These are phyloP conservation scores for Danaus plexippus DNA, from an alignment of 1,140 invertebrate species.

Conservation along the genomic window DNA sequence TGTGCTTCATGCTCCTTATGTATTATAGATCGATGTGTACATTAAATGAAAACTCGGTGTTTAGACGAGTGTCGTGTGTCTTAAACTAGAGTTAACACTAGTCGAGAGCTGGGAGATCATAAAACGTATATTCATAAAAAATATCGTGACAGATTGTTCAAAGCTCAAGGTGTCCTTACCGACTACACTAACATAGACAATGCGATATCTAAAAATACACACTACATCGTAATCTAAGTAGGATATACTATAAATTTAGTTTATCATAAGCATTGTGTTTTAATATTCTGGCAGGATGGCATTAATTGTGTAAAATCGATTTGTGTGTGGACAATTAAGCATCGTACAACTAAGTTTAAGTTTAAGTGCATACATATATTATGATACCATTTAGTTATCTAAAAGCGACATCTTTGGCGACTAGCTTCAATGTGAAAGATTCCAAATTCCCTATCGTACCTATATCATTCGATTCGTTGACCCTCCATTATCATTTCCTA, in stretches of 20 bases:
- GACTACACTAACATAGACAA: slow-evolving; percentile 69
- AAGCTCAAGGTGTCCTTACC: slow-evolving; percentile 67
- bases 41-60: slow-evolving; percentile 32
- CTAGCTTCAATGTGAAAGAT: slow-evolving; percentile 68
- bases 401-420: slow-evolving; percentile 63
- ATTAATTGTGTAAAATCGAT: slow-evolving; percentile 67
- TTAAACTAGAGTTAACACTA: slow-evolving; percentile 43
- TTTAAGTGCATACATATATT: slow-evolving; percentile 63
- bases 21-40: slow-evolving; percentile 22
- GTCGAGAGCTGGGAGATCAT: slow-evolving; percentile 45
- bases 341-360: slow-evolving; percentile 61
- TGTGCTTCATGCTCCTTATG: slow-evolving; percentile 24
- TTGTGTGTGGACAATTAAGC: slow-evolving; percentile 69
- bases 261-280: slow-evolving; percentile 70
- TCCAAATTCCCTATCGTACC: slow-evolving; percentile 50
- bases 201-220: slow-evolving; percentile 70
- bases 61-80: slow-evolving; percentile 22
- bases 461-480: slow-evolving; percentile 17
- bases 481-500: slow-evolving; percentile 20
- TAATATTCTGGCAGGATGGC: slow-evolving; percentile 67
- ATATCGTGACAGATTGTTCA: slow-evolving; percentile 62
- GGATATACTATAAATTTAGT: slow-evolving; percentile 64
- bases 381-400: slow-evolving; percentile 62
- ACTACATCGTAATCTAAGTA: slow-evolving; percentile 65
- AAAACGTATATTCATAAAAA: slow-evolving; percentile 56